A percentile compares a stretch with the other conserved stretches of the same genome.
These are phyloP conservation scores for Thalassaphorura encarpata DNA, from an alignment of 1,140 invertebrate genomes.

Conservation along the genomic window DNA sequence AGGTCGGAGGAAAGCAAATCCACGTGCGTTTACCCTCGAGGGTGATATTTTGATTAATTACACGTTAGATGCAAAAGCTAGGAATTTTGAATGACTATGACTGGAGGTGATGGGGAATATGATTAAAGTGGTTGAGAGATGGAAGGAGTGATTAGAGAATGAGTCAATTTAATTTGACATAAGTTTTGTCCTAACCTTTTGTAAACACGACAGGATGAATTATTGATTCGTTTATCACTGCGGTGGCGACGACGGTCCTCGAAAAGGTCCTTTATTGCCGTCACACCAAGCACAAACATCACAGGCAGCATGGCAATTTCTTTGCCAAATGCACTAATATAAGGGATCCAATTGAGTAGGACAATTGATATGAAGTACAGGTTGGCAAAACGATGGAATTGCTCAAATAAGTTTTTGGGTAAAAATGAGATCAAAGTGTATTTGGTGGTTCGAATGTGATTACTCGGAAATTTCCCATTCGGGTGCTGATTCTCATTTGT, in stretches of 20 bases:
- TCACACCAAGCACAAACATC: conserved; percentile 89
- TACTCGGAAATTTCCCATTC: conserved; percentile 65
- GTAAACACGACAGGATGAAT: conserved; percentile 76
- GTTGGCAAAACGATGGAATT: conserved; percentile 96
- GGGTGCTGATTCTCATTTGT: conserved; percentile 67
- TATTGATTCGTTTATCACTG: conserved; percentile 89
- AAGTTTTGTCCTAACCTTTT: too few relatives aligned
- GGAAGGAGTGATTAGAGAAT: too few relatives aligned
- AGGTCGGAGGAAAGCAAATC: too few relatives aligned
- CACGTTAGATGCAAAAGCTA: too few relatives aligned
- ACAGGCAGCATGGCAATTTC: conserved; percentile 93
- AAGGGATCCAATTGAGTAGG: conserved; percentile 86
- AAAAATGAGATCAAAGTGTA: conserved; percentile 89
- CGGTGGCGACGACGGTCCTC: conserved; percentile 82
- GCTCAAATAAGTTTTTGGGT: conserved; percentile 93
- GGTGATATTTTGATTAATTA: too few relatives aligned
- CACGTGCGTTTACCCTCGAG: too few relatives aligned
- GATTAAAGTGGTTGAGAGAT: too few relatives aligned
- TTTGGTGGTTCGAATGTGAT: conserved; percentile 86
- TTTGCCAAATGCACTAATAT: conserved; percentile 89
- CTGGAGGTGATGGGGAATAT: too few relatives aligned
- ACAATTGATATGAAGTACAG: conserved; percentile 97
- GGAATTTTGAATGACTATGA: too few relatives aligned
- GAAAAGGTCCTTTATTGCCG: conserved; percentile 91
- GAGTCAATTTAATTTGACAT: too few relatives aligned